These are phyloP conservation scores for Bellardia bayeri DNA, from an alignment of 2,888 invertebrate genomes.

Conservation along the genomic window DNA sequence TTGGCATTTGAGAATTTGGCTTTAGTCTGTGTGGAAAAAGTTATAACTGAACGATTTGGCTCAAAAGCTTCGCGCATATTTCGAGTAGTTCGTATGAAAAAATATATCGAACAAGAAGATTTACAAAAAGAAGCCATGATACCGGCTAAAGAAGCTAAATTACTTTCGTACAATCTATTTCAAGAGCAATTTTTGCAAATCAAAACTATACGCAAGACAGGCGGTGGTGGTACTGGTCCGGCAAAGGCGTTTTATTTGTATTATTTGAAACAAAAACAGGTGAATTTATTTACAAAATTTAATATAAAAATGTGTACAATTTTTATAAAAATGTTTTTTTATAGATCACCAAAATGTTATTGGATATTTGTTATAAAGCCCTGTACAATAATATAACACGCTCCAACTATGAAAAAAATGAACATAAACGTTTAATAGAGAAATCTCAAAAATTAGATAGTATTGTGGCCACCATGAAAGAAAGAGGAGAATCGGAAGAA, in stretches of 20 bases:
- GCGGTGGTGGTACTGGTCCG: slow-evolving; percentile 89
- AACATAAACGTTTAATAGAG: slow-evolving; percentile 92
- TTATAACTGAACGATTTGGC: slow-evolving; percentile 94
- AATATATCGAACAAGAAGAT: slow-evolving; percentile 95
- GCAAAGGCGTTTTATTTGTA: slow-evolving; percentile 93
- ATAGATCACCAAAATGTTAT: slow-evolving; percentile 88
- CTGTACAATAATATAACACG: slow-evolving; percentile 89
- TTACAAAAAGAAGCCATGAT: slow-evolving; percentile 97
- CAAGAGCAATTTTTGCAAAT: slow-evolving; percentile 87
- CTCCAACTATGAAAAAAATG: slow-evolving; percentile 87
- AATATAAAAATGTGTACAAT: neutral
- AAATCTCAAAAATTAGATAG: slow-evolving; percentile 94
- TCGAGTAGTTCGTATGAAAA: slow-evolving; percentile 91
- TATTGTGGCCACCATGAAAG: slow-evolving; percentile 91
- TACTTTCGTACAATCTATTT: slow-evolving; percentile 92
- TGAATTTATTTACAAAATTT: slow-evolving; percentile 76
- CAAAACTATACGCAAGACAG: slow-evolving; percentile 89
- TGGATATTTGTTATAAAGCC: slow-evolving; percentile 90
- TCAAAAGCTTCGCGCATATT: slow-evolving; percentile 94
- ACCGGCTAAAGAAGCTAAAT: slow-evolving; percentile 96
- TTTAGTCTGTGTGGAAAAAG: slow-evolving; percentile 89
- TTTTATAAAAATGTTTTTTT: slow-evolving; percentile 73
- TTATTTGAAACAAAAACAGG: slow-evolving; percentile 88
- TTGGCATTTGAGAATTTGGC: slow-evolving; percentile 89
- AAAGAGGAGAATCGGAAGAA: slow-evolving; percentile 90